Base-by-base conservation (phyloP, 2,113 vertebrate species). In the Neofelis nebulosa region DNA sequence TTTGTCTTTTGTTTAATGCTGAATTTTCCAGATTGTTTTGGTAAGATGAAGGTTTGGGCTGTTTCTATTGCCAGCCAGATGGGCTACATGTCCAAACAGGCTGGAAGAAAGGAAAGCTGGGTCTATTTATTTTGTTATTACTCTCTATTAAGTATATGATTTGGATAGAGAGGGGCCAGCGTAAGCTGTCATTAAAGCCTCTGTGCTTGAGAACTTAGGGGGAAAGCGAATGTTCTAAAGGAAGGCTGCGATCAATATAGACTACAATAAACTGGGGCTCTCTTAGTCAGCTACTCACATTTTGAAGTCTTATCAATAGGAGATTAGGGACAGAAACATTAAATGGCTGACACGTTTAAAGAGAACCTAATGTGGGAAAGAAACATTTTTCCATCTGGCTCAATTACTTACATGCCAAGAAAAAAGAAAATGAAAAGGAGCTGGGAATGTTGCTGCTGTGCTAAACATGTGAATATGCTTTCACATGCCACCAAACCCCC, bases 341-440 rank as follows among this genome's bases (percentile, higher is more conserved):
- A 98, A 96, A 93, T 14, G 91, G 78, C 15, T 97, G 90, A 97
- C 66, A 89, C 76, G 95, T 2, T 41, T 16, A 96, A 97, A 90
- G 65, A 98, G 95, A 98, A 98, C 83, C 92, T 73, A 89, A 89
- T 12, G 65, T 81, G 61, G 85, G 71, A 91, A 76, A 83, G 48
- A 96, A 79, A 81, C 5, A 15, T 95, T 97, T 78, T 97, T 96
- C 82, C 82, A 85, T 61, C 0, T 85, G 89, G 69, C 66, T 98
- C 25, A 10, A 65, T 98, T 95, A 97, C 48, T 92, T 41, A 71
- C n/a, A 13, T 73, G 52, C 86, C 95, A 95, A 81, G 83, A 92
- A 92, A 96, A 92, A 96, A 97, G 33, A 36, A 36, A 97, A 80
- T 27, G 36, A 98, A 69, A 69, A 96, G 76, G 90, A 95, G 55